Evolutionary conservation across 2,113 vertebrate genomes (phyloP).

Genomic region (Hippocampus abdominalis): DNA sequence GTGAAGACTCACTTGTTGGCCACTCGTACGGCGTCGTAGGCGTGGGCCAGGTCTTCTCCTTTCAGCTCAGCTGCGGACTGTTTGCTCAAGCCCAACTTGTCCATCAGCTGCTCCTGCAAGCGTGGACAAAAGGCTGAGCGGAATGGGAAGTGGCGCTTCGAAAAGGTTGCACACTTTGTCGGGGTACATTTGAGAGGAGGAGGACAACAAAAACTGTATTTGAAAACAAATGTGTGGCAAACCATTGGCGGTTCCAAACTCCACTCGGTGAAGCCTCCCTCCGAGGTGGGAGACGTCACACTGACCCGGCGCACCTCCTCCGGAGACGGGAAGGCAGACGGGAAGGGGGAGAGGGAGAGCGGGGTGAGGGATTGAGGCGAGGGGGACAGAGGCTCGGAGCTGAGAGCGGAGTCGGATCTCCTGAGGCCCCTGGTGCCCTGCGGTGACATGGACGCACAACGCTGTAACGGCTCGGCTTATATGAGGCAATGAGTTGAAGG

Average conservation of each 20-base stretch:
- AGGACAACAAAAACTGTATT: neutral
- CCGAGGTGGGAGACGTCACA: slow-evolving; percentile 50
- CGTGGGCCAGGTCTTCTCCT: slow-evolving; percentile 69
- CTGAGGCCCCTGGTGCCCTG: slow-evolving; percentile 66
- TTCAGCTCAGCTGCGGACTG: slow-evolving; percentile 55
- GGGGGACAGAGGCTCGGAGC: slow-evolving; percentile 61
- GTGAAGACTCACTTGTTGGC: slow-evolving; percentile 74
- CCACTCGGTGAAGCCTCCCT: slow-evolving; percentile 42
- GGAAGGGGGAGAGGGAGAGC: slow-evolving; percentile 40
- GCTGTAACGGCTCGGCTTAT: neutral
- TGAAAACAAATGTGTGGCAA: neutral
- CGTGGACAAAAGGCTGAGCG: neutral
- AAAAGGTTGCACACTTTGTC: neutral
- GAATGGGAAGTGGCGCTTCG: neutral
- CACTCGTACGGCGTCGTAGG: slow-evolving; percentile 71
- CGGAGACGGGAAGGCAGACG: slow-evolving; percentile 42
- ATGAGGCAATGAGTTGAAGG: too few species aligned
- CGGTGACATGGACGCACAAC: neutral
- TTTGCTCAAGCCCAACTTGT: slow-evolving; percentile 66
- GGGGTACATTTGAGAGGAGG: neutral
- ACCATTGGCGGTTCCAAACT: slow-evolving; percentile 54
- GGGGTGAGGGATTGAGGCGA: slow-evolving; percentile 40
- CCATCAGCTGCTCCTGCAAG: slow-evolving; percentile 60
- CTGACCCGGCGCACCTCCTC: slow-evolving; percentile 64
- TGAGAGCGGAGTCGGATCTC: slow-evolving; percentile 63